Conservation (phyloP, 2,797 vertebrate species). For the Acanthurus leucopareius region DNA sequence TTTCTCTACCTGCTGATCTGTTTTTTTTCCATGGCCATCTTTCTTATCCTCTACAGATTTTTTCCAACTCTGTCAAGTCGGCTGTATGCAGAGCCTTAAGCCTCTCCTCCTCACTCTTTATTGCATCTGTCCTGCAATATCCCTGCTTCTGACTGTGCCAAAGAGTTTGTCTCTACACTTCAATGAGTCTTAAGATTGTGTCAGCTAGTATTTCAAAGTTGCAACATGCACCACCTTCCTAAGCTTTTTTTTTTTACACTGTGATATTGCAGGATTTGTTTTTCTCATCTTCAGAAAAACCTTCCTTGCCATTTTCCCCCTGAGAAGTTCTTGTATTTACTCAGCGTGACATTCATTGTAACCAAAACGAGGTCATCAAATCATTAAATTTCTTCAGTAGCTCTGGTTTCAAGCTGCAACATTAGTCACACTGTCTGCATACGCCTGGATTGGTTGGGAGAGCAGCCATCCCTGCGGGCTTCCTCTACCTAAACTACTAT, state of each 20-base stretch:
- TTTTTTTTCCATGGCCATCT: conserved; percentile 24
- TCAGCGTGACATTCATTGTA: not conserved
- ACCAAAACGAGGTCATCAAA: conserved; percentile 32
- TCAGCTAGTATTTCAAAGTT: conserved; percentile 40
- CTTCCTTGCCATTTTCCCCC: conserved; percentile 5
- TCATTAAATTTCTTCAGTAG: conserved; percentile 18
- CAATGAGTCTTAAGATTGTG: conserved; percentile 46
- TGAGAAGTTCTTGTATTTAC: conserved; percentile 9
- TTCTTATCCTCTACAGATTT: conserved; percentile 36
- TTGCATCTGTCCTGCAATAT: conserved; percentile 59
- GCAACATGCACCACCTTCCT: conserved; percentile 3
- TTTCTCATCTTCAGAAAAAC: conserved; percentile 5
- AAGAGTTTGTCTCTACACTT: conserved; percentile 32
- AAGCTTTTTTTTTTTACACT: not conserved
- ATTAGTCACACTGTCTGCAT: conserved; percentile 24
- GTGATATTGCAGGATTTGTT: conserved; percentile 20
- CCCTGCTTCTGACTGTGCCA: conserved; percentile 30
- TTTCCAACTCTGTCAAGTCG: conserved; percentile 34
- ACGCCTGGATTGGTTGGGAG: not conserved
- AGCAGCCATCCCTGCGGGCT: conserved; percentile 22
- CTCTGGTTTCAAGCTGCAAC: conserved; percentile 11
- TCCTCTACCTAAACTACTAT: conserved; percentile 26
- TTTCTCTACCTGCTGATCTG: conserved; percentile 35
- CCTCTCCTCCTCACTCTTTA: conserved; percentile 19
- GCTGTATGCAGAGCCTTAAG: conserved; percentile 32